These are phyloP conservation scores for Petrolisthes cinctipes DNA, from an alignment of 2,888 invertebrate genomes.

Conservation along the genomic window DNA sequence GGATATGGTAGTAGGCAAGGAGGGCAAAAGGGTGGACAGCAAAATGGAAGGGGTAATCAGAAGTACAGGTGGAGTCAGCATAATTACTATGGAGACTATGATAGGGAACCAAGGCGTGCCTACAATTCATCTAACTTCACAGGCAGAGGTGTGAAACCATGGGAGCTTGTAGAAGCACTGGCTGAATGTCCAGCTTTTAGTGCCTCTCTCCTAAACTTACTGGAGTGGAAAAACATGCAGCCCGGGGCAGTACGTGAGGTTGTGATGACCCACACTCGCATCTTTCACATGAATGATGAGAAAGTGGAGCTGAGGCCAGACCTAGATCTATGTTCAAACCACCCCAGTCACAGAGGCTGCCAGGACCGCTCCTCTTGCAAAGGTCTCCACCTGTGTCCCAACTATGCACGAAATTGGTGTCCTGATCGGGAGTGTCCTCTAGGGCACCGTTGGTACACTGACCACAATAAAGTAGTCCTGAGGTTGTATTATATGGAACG, in stretches of 20 bases:
- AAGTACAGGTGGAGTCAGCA: neutral
- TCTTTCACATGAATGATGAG: slow-evolving; percentile 34
- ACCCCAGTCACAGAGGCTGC: slow-evolving; percentile 38
- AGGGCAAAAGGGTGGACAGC: too few relatives aligned
- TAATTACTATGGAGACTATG: neutral
- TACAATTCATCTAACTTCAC: too few relatives aligned
- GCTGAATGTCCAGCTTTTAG: slow-evolving; percentile 28
- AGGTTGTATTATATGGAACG: slow-evolving; percentile 25
- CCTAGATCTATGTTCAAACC: slow-evolving; percentile 18
- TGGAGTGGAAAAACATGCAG: slow-evolving; percentile 21
- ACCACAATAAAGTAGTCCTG: slow-evolving; percentile 50
- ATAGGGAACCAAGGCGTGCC: neutral
- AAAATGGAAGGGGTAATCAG: neutral
- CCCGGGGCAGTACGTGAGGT: slow-evolving; percentile 20
- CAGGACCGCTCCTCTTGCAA: slow-evolving; percentile 13
- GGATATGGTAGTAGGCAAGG: too few relatives aligned
- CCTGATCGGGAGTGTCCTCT: slow-evolving; percentile 17
- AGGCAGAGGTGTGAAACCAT: neutral
- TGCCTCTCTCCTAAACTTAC: slow-evolving; percentile 24
- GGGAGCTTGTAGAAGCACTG: slow-evolving; percentile 26
- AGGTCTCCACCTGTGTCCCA: slow-evolving; percentile 40
- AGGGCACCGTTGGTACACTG: slow-evolving; percentile 49
- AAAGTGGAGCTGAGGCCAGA: slow-evolving; percentile 31
- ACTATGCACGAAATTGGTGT: slow-evolving; percentile 36
- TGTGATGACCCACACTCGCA: neutral